Conservation (phyloP, 2,888 invertebrate genomes). For the Harpalus rufipes region DNA sequence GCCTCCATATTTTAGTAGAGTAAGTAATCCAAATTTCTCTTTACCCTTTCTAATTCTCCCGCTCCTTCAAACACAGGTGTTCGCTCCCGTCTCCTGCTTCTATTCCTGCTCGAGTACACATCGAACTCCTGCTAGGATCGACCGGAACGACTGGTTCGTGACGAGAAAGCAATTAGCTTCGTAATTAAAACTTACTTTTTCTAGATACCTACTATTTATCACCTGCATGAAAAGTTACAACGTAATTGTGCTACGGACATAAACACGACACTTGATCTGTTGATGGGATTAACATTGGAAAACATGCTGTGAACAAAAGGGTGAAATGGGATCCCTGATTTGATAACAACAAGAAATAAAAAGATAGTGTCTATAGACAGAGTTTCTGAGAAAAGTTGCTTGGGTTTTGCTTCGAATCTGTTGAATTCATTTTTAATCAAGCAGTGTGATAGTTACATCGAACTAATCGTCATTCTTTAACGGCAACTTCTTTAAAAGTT, state of each 20-base stretch:
- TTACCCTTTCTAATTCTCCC: not conserved
- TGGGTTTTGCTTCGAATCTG: no score
- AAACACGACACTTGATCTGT: constrained; percentile 14
- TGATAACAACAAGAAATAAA: not conserved
- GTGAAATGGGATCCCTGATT: not conserved
- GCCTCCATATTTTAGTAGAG: no score
- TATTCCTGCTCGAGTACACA: constrained; percentile 14
- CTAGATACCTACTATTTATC: constrained; percentile 57
- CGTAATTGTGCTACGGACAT: constrained; percentile 52
- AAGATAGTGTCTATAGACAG: not conserved
- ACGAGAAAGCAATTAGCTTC: constrained; percentile 64
- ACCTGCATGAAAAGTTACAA: constrained; percentile 59
- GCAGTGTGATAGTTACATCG: no score
- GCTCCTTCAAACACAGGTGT: constrained; percentile 27
- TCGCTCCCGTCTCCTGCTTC: not conserved
- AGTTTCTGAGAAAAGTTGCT: no score
- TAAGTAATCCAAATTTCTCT: no score
- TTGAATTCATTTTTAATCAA: no score
- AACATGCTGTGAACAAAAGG: constrained; percentile 7
- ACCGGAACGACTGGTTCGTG: constrained; percentile 59
- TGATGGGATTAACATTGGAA: not conserved
- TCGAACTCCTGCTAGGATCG: constrained; percentile 13
- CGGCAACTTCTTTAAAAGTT: no score
- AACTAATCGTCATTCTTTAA: no score
- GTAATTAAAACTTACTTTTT: constrained; percentile 63